These are phyloP conservation scores for Pholis gunnellus DNA, from an alignment of 2,113 vertebrate species.

Conservation along the genomic window DNA sequence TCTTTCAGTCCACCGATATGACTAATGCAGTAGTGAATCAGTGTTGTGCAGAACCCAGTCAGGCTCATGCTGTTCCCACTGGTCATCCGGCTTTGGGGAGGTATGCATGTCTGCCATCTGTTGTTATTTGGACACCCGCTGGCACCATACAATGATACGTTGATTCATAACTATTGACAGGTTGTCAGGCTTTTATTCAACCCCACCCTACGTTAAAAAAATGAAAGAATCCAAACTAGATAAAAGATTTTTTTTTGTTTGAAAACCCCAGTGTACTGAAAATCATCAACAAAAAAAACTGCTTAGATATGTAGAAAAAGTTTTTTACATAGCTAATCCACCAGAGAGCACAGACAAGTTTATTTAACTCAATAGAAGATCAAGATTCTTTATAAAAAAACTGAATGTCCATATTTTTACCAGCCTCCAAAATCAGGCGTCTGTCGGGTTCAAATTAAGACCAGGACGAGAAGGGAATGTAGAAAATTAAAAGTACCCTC, in stretches of 20 bases:
- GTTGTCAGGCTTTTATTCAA: constrained; percentile 36
- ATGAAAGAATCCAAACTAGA: neutral
- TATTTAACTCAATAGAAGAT: neutral
- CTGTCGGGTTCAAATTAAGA: neutral
- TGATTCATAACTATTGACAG: constrained; percentile 65
- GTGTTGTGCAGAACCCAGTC: constrained; percentile 57
- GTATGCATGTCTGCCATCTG: constrained; percentile 75
- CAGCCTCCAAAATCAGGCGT: neutral
- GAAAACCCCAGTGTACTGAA: neutral
- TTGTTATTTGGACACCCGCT: constrained; percentile 70
- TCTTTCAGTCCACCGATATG: constrained; percentile 52
- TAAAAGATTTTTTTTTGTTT: neutral
- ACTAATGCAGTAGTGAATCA: constrained; percentile 74
- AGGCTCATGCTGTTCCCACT: constrained; percentile 69
- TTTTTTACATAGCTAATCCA: neutral
- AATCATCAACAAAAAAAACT: neutral
- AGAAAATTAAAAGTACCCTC: neutral
- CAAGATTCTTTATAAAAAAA: neutral
- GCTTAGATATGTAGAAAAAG: neutral
- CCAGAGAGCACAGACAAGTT: neutral
- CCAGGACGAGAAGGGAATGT: neutral
- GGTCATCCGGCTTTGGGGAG: constrained; percentile 62
- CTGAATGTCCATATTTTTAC: neutral
- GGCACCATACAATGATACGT: constrained; percentile 44
- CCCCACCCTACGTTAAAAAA: neutral